These are phyloP conservation scores for Aplocera efformata DNA, from an alignment of 2,888 invertebrate genomes.

Conservation along the genomic window DNA sequence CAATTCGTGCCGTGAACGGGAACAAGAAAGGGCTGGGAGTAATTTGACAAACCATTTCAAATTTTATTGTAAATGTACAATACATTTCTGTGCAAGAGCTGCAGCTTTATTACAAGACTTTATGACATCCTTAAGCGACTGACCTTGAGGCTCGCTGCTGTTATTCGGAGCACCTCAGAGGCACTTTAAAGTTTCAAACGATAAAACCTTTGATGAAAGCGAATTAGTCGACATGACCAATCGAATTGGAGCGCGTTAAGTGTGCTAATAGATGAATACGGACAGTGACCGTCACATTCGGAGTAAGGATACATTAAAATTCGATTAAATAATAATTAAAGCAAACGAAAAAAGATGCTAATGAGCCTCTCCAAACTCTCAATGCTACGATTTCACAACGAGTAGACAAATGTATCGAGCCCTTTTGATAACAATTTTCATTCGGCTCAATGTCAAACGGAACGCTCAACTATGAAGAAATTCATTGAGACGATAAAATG, in stretches of 20 bases:
- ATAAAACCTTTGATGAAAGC: constrained; percentile 38
- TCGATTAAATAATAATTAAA: constrained; percentile 62
- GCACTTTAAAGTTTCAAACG: constrained; percentile 28
- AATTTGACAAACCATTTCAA: constrained; percentile 59
- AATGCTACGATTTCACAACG: constrained; percentile 54
- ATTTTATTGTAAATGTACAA: constrained; percentile 56
- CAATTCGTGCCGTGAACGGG: constrained; percentile 76
- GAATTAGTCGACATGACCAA: constrained; percentile 32
- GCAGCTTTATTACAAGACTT: constrained; percentile 41
- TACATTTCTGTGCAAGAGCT: constrained; percentile 48
- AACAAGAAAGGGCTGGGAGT: constrained; percentile 76
- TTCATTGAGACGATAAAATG: constrained; percentile 51
- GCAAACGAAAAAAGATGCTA: constrained; percentile 51
- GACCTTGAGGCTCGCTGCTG: constrained; percentile 45
- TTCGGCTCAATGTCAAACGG: constrained; percentile 72
- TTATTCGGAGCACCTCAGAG: constrained; percentile 33
- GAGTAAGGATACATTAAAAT: constrained; percentile 59
- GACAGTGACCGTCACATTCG: constrained; percentile 45
- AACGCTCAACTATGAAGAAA: constrained; percentile 63
- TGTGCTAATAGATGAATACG: constrained; percentile 52
- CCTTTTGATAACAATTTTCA: constrained; percentile 66
- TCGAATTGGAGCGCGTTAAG: constrained; percentile 51
- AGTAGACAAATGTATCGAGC: constrained; percentile 53
- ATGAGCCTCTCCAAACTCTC: constrained; percentile 46
- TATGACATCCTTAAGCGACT: constrained; percentile 36